These are phyloP conservation scores for Eunapius fragilis DNA, from an alignment of 37 sponge, comb jelly and placozoan species.

Conservation along the genomic window DNA sequence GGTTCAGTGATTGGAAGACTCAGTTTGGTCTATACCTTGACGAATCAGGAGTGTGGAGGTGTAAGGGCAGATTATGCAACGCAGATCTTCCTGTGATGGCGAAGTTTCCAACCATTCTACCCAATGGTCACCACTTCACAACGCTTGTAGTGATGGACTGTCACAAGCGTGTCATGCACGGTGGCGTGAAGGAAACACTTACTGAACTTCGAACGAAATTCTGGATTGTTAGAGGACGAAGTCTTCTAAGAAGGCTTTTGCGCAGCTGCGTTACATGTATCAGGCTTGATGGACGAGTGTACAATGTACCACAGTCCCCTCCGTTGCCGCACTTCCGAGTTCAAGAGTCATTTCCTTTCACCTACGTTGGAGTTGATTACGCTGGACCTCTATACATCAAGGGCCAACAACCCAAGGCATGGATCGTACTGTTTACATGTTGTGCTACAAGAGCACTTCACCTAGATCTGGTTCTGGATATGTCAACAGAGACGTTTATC, in stretches of 20 bases:
- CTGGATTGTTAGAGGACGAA: background rate
- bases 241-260: slow-evolving; percentile 18
- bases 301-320: too few relatives aligned
- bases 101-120: slow-evolving; percentile 13
- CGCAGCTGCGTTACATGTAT: background rate
- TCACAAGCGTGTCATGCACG: slow-evolving; percentile 23
- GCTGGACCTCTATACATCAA: background rate
- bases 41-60: slow-evolving; percentile 28
- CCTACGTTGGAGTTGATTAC: slow-evolving; percentile 9
- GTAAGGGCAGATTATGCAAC: slow-evolving; percentile 28
- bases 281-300: background rate
- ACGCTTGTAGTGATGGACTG: slow-evolving; percentile 7
- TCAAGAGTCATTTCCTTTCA: slow-evolving; percentile 26
- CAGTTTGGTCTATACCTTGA: slow-evolving; percentile 32
- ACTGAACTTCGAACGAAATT: slow-evolving; percentile 18
- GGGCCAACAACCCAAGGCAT: too few relatives aligned
- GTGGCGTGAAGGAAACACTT: slow-evolving; percentile 36
- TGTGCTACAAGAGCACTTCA: slow-evolving; percentile 42
- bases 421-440: slow-evolving; percentile 21
- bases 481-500: slow-evolving; percentile 39
- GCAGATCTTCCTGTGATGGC: slow-evolving; percentile 6
- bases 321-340: slow-evolving; percentile 25
- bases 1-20: slow-evolving; percentile 2
- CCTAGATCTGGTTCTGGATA: slow-evolving; percentile 18
- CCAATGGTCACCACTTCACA: slow-evolving; percentile 23